These are phyloP conservation scores for Telmatherina bonti DNA, from an alignment of 2,797 vertebrate species.

Conservation along the genomic window DNA sequence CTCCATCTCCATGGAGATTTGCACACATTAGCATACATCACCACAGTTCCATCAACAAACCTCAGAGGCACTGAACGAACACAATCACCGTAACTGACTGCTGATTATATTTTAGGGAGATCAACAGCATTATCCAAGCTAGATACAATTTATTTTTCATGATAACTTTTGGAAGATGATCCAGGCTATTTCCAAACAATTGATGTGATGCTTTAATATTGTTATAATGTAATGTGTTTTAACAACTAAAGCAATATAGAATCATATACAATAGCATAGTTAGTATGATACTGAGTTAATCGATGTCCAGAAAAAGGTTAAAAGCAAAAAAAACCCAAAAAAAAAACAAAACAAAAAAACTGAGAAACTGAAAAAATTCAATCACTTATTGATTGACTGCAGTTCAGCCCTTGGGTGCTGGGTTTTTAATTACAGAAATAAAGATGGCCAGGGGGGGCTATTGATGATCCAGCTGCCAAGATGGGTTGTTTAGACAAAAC, in stretches of 20 bases:
- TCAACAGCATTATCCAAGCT: neutral
- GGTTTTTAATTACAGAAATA: slow-evolving; percentile 33
- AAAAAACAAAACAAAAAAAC: neutral
- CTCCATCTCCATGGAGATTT: slow-evolving; percentile 75
- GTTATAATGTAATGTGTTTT: neutral
- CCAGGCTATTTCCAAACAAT: neutral
- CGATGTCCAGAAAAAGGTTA: too few species aligned
- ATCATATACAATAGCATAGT: neutral
- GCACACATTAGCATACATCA: slow-evolving; percentile 67
- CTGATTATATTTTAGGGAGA: neutral
- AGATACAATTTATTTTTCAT: neutral
- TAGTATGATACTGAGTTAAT: neutral
- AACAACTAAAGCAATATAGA: neutral
- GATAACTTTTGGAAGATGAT: neutral
- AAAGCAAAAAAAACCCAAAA: neutral
- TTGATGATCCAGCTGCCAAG: slow-evolving; percentile 34
- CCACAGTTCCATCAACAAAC: slow-evolving; percentile 13
- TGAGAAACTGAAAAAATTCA: slow-evolving; percentile 4
- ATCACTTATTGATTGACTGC: slow-evolving; percentile 22
- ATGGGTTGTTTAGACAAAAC: slow-evolving; percentile 37
- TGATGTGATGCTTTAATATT: neutral
- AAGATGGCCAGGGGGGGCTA: slow-evolving; percentile 35
- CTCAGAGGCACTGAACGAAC: slow-evolving; percentile 7
- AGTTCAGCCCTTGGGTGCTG: slow-evolving; percentile 7
- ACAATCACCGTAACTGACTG: neutral